A percentile compares a stretch with the other conserved stretches of the same genome.
Evolutionary conservation across 2,113 vertebrate genomes (phyloP).

Genomic region (Desmodus rotundus): DNA sequence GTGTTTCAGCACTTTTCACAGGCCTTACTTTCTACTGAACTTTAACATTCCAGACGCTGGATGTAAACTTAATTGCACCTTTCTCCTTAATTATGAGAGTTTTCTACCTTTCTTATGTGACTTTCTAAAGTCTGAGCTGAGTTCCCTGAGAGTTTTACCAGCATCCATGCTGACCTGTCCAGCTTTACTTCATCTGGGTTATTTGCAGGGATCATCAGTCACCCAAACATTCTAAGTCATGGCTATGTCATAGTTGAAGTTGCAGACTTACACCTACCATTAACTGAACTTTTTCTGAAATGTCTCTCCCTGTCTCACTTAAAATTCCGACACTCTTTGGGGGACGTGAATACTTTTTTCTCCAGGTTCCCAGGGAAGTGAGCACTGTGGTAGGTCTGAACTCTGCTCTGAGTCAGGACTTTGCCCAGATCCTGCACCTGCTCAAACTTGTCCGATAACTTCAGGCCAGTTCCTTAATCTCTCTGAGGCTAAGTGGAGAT

Average conservation of each 20-base stretch:
- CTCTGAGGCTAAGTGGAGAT: not conserved
- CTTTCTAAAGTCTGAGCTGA: slow-evolving; percentile 15
- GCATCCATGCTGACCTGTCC: not conserved
- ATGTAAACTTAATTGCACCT: not conserved
- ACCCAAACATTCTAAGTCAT: not conserved
- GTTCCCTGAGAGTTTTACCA: not conserved
- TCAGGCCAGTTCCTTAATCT: not conserved
- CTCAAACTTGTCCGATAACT: not conserved
- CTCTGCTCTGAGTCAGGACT: not conserved
- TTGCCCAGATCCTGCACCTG: not conserved
- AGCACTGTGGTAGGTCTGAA: not conserved
- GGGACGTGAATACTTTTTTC: not conserved
- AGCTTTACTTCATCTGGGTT: not conserved
- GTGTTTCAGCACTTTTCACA: not conserved
- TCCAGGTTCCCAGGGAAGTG: not conserved
- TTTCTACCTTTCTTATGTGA: not conserved
- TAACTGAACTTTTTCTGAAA: not conserved
- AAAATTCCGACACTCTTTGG: not conserved
- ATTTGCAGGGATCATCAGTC: not conserved
- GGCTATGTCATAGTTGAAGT: not conserved
- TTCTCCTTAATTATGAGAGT: not conserved
- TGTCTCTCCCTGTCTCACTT: not conserved
- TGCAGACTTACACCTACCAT: not conserved
- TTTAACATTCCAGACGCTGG: not conserved
- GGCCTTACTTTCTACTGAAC: not conserved